Evolutionary conservation across 92 coral and sea anemone species (phyloP).

Genomic region (Desmophyllum pertusum): DNA sequence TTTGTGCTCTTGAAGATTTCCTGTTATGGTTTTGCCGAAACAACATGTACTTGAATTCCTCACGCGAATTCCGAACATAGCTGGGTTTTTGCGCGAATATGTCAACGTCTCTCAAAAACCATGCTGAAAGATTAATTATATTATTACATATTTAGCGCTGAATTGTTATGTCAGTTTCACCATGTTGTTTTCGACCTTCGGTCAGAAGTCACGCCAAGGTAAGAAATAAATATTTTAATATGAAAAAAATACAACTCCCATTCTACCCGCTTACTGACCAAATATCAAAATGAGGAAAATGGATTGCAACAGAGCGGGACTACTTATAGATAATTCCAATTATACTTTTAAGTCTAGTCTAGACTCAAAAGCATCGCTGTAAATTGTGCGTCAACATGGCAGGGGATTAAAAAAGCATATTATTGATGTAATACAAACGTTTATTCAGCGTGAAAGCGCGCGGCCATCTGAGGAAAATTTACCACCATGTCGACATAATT

Average conservation of each 20-base stretch:
- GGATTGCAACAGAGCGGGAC: background rate
- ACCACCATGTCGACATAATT: slow-evolving; percentile 20
- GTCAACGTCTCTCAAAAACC: background rate
- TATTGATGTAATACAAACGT: slow-evolving; percentile 12
- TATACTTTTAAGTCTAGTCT: background rate
- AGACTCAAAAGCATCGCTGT: background rate
- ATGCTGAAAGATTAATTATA: background rate
- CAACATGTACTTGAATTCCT: slow-evolving; percentile 1
- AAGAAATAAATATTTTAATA: background rate
- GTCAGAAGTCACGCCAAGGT: background rate
- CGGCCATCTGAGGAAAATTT: background rate
- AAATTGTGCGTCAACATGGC: background rate
- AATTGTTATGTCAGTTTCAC: background rate
- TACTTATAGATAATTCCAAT: background rate
- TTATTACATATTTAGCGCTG: background rate
- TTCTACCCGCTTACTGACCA: background rate
- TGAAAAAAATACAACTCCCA: background rate
- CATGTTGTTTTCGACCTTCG: background rate
- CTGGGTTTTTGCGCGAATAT: background rate
- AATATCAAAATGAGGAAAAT: background rate
- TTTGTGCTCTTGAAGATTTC: background rate
- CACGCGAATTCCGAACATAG: background rate
- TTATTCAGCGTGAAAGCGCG: background rate
- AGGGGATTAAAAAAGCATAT: background rate
- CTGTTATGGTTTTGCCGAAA: too few species aligned